Percentiles rank a stretch among this genome's conserved stretches.
phyloP scores from a whole-genome alignment of 92 coral and sea anemone species.

The Blastomussa wellsi region DNA sequence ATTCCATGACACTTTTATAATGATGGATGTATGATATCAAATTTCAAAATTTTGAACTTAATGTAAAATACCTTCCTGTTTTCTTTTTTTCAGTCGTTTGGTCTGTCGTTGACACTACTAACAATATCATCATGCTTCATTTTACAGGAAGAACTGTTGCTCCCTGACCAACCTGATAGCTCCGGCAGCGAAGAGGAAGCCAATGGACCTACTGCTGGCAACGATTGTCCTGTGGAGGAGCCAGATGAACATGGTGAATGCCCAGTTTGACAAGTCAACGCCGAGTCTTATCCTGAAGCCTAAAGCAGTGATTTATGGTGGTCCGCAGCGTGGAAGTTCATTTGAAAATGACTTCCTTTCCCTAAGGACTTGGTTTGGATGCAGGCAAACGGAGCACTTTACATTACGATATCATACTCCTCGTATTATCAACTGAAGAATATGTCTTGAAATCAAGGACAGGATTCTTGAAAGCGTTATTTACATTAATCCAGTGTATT shows the following conservation, averaged over 20 bases:
- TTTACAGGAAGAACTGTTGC: conserved; percentile 66
- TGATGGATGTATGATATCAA: background rate
- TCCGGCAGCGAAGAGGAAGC: conserved; percentile 44
- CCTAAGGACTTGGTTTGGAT: background rate
- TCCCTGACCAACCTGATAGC: conserved; percentile 67
- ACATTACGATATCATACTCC: background rate
- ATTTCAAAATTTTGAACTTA: background rate
- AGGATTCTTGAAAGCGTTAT: background rate
- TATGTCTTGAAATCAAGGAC: background rate
- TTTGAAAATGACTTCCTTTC: background rate
- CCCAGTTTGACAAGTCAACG: conserved; percentile 20
- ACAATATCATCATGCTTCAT: background rate
- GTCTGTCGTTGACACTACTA: too few relatives aligned
- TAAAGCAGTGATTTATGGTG: background rate
- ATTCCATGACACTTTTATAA: background rate
- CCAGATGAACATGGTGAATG: conserved; percentile 33
- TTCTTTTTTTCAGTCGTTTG: too few relatives aligned
- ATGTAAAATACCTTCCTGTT: too few relatives aligned
- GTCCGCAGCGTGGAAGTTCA: background rate
- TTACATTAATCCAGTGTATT: background rate
- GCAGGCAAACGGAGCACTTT: background rate
- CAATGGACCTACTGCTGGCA: conserved; percentile 24
- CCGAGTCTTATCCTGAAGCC: background rate
- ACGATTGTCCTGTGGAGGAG: conserved; percentile 43
- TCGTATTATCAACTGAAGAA: background rate